Base-by-base conservation (phyloP, 2,888 invertebrate species). In the Eilema griseolum region DNA sequence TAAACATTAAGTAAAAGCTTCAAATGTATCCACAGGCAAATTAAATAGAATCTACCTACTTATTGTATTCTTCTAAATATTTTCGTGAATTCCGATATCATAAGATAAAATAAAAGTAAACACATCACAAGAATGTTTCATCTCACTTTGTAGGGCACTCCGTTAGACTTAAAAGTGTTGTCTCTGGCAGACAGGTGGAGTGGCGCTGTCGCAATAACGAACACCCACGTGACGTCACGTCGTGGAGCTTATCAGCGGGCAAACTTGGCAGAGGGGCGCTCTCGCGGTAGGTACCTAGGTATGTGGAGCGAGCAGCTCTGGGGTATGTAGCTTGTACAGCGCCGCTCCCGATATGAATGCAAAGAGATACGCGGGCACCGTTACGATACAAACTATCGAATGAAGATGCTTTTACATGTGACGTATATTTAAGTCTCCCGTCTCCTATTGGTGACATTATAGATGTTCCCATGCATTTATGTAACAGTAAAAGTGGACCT, bases 201-300 rank as follows among this genome's bases (percentile, higher is more conserved):
- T 46, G 28, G 46, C 4, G 28, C 14, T 62, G 37, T 62, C 52
- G 26, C 37, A 33, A 61, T 10, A 59, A 37, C 23, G 24, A 28
- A 37, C 37, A 28, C n/a, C 56, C 12, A 31, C 24, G 37, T 8
- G 24, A n/a, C 56, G 31, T 37, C 37, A n/a, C 56, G 31, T 37
- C 37, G 41, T 16, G 24, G n/a, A 65, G 62, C 70, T 67, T 70
- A 70, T 70, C 62, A 63, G n/a, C 14, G 16, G 63, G 59, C 20
- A 59, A 70, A 70, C 66, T 70, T 46, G 7, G 26, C 37, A 26
- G 26, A 26, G 26, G 12, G 28, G 11, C 28, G 12, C 28, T 41
- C 41, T 10, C 16, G 10, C 52, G 8, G 52, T n/a, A n/a, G n/a
- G n/a, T n/a, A n/a, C n/a, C n/a, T n/a, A n/a, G n/a, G n/a, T n/a